Percentiles rank a stretch among this genome's conserved stretches.
These are phyloP conservation scores for Lordiphosa mommai DNA, from an alignment of 1,140 invertebrate species.

Conservation along the genomic window DNA sequence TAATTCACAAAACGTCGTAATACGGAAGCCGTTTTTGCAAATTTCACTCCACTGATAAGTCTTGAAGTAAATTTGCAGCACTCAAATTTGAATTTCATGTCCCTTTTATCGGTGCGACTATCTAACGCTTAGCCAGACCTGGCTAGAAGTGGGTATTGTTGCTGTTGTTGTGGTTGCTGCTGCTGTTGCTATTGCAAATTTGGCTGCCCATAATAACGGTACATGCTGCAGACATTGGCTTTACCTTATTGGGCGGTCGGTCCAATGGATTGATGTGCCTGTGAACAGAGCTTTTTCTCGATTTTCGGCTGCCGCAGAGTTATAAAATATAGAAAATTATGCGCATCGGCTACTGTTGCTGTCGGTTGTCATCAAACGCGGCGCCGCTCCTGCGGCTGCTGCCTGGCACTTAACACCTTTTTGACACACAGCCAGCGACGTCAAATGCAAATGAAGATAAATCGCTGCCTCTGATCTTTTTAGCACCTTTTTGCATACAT, in stretches of 20 bases:
- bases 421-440: slow-evolving; percentile 74
- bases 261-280: slow-evolving; percentile 62
- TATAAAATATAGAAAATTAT: slow-evolving; percentile 77
- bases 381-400: slow-evolving; percentile 37
- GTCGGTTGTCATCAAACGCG: slow-evolving; percentile 66
- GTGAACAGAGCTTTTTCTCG: slow-evolving; percentile 24
- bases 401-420: slow-evolving; percentile 73
- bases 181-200: slow-evolving; percentile 49
- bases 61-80: slow-evolving; percentile 54
- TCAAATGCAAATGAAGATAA: slow-evolving; percentile 79
- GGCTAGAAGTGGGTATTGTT: slow-evolving; percentile 45
- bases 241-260: slow-evolving; percentile 62
- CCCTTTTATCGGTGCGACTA: slow-evolving; percentile 78
- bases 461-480: slow-evolving; percentile 77
- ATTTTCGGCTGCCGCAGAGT: slow-evolving; percentile 49
- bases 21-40: slow-evolving; percentile 71
- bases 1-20: slow-evolving; percentile 77
- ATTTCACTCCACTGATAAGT: slow-evolving; percentile 70
- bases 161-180: slow-evolving; percentile 7
- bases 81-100: slow-evolving; percentile 79
- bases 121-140: slow-evolving; percentile 50
- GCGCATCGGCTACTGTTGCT: slow-evolving; percentile 58
- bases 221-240: slow-evolving; percentile 39
- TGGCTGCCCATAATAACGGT: slow-evolving; percentile 66
- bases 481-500: slow-evolving; percentile 77